Percentiles rank a stretch among this genome's conserved stretches.
phyloP scores from a whole-genome alignment of 2,113 vertebrate species.

The Noturus placidus region DNA sequence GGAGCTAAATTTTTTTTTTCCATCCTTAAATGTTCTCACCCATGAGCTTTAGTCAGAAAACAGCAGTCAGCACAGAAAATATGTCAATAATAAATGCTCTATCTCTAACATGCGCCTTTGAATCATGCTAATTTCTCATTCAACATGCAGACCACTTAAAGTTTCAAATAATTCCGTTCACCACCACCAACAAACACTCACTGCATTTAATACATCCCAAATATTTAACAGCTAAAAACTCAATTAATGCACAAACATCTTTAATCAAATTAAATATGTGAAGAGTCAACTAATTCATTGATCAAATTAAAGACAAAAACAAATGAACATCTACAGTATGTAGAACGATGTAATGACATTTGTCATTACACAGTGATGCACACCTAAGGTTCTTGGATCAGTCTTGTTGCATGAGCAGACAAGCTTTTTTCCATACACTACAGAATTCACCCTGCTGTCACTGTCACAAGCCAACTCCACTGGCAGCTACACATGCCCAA shows the following conservation, averaged over 20 bases:
- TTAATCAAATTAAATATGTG: not conserved
- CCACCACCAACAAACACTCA: no score
- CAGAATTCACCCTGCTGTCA: slow-evolving; percentile 35
- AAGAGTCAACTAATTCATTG: not conserved
- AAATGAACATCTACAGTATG: not conserved
- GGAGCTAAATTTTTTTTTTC: not conserved
- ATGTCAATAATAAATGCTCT: not conserved
- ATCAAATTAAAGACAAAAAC: not conserved
- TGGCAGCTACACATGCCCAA: slow-evolving; percentile 26
- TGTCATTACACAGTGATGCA: not conserved
- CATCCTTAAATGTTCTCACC: not conserved
- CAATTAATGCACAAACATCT: not conserved
- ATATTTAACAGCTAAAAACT: not conserved
- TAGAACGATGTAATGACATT: slow-evolving; percentile 10
- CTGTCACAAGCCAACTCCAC: slow-evolving; percentile 17
- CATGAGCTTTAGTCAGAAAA: not conserved
- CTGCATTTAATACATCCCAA: not conserved
- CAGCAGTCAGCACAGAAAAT: not conserved
- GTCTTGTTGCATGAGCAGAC: slow-evolving; percentile 13
- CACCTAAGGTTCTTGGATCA: slow-evolving; percentile 6
- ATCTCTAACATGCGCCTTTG: not conserved
- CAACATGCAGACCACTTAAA: not conserved
- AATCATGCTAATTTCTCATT: slow-evolving; percentile 2
- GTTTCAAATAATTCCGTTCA: not conserved
- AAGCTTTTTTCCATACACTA: not conserved